Conservation (phyloP, 1,140 invertebrate genomes). For the Cyphomyrmex costatus region DNA sequence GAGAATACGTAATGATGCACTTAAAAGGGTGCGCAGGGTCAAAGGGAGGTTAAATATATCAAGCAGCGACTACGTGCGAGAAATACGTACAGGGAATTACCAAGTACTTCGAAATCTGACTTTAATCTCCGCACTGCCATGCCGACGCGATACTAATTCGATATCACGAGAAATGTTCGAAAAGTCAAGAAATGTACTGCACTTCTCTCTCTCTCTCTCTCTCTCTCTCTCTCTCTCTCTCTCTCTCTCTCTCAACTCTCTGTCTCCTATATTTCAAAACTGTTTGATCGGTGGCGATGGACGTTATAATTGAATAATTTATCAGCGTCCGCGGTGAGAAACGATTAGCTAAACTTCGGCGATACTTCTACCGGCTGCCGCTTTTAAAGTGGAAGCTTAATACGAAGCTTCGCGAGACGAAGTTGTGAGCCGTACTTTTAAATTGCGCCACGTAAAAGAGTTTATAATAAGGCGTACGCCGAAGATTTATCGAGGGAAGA, state of each 20-base stretch:
- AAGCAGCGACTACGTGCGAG: constrained; percentile 38
- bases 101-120: constrained; percentile 59
- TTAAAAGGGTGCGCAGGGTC: constrained; percentile 70
- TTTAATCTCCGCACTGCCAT: constrained; percentile 58
- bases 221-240: background rate
- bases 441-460: constrained; percentile 65
- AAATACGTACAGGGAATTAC: constrained; percentile 73
- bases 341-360: constrained; percentile 59
- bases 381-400: constrained; percentile 43
- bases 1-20: constrained; percentile 76
- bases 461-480: constrained; percentile 57
- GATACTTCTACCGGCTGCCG: constrained; percentile 51
- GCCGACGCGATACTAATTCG: constrained; percentile 37
- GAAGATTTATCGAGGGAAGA: constrained; percentile 47
- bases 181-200: background rate
- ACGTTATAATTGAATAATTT: constrained; percentile 61
- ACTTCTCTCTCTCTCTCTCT: background rate
- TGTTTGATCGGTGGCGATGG: background rate
- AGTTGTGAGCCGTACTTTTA: constrained; percentile 59
- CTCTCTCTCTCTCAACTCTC: background rate
- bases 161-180: constrained; percentile 13
- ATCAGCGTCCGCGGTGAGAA: constrained; percentile 52
- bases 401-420: constrained; percentile 30
- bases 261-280: background rate
- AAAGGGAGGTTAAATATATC: constrained; percentile 71